A percentile compares a stretch with the other conserved stretches of the same genome.
Conservation (phyloP, 2,113 vertebrate genomes). For the Pholis gunnellus region DNA sequence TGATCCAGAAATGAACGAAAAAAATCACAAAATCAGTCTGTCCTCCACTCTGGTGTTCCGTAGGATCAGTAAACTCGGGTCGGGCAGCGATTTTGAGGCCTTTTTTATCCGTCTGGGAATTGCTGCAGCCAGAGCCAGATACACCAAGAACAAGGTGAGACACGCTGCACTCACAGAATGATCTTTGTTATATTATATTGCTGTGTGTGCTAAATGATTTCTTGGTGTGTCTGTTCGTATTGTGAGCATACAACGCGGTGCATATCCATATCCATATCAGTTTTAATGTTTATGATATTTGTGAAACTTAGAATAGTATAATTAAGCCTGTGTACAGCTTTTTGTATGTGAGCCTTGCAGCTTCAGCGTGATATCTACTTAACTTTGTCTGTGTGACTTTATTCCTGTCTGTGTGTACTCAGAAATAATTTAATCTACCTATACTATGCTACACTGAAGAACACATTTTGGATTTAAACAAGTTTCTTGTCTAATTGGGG, state of each 20-base stretch:
- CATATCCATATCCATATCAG: neutral
- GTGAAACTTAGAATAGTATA: neutral
- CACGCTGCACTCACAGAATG: neutral
- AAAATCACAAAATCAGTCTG: neutral
- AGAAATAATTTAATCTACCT: neutral
- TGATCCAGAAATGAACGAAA: neutral
- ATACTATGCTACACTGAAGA: neutral
- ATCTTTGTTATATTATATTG: neutral
- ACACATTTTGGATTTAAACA: neutral
- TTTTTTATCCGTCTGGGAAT: conserved; percentile 96
- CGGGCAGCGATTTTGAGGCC: conserved; percentile 97
- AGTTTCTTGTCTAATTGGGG: neutral
- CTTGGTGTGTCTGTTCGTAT: neutral
- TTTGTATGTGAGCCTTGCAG: neutral
- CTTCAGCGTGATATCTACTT: neutral
- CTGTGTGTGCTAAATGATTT: neutral
- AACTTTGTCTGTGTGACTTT: neutral
- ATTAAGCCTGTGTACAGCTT: neutral
- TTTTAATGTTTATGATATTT: neutral
- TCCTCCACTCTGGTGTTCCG: neutral
- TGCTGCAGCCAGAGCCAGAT: conserved; percentile 91
- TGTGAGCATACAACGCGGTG: neutral
- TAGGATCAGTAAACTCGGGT: conserved; percentile 97
- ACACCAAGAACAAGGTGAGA: conserved; percentile 93
- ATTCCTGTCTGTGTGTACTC: neutral